Conservation (phyloP, 2,113 vertebrate genomes). For the Ctenomys sociabilis region DNA sequence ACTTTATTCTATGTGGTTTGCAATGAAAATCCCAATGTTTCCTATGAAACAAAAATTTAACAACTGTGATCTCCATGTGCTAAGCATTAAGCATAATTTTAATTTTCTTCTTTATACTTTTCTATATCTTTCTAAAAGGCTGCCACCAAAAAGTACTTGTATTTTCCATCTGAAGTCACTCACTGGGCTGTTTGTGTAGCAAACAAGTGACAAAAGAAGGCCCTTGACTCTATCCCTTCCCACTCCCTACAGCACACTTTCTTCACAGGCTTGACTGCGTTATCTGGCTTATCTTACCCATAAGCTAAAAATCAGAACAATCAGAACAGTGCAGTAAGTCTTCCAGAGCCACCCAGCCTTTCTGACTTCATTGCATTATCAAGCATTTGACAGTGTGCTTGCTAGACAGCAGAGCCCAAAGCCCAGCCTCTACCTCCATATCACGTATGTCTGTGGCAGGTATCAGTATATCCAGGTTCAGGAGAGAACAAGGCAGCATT, state of each 20-base stretch:
- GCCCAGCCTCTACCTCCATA: background rate
- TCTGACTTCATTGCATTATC: constrained; percentile 10
- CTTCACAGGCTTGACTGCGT: background rate
- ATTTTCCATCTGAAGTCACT: background rate
- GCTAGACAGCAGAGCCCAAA: background rate
- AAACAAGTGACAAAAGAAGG: background rate
- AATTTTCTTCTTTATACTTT: constrained; percentile 16
- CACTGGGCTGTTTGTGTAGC: background rate
- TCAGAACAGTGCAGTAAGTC: background rate
- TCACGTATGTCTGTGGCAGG: background rate
- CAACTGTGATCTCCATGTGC: background rate
- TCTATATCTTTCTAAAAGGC: background rate
- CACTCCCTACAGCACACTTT: too few relatives aligned
- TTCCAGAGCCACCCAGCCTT: background rate
- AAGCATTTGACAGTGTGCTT: background rate
- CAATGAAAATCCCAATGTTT: background rate
- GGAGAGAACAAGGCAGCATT: background rate
- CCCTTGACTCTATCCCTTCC: background rate
- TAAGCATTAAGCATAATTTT: background rate
- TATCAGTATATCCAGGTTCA: background rate
- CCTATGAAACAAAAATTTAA: constrained; percentile 6
- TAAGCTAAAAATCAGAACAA: background rate
- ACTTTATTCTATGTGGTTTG: background rate
- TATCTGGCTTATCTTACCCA: constrained; percentile 1
- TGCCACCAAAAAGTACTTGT: background rate